A percentile compares a stretch with the other conserved stretches of the same genome.
Conservation (phyloP, 2,797 vertebrate species). For the Florisuga fusca region DNA sequence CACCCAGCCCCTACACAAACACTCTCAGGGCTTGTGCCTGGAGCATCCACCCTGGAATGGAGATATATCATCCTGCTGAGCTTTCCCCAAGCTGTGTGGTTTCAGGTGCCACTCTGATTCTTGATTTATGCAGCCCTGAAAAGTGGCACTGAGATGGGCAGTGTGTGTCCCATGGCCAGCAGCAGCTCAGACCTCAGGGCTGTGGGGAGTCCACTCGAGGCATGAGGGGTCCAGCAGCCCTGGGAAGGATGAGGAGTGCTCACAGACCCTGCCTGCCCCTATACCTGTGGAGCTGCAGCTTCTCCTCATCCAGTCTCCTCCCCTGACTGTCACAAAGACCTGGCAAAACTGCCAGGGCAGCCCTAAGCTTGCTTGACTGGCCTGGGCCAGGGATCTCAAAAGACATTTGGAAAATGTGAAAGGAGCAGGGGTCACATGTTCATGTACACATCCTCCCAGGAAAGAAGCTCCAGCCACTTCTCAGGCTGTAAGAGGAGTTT, state of each 20-base stretch:
- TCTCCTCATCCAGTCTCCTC: not conserved
- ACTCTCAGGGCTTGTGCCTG: rapidly evolving
- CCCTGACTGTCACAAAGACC: not conserved
- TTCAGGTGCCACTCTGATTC: not conserved
- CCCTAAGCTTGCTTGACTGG: not conserved
- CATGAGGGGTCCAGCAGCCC: rapidly evolving
- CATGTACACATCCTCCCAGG: no score
- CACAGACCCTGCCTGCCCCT: not conserved
- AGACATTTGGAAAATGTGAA: not conserved
- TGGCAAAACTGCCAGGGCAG: not conserved
- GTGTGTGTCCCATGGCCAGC: rapidly evolving
- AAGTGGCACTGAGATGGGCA: not conserved
- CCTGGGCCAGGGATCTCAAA: not conserved
- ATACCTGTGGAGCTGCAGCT: not conserved
- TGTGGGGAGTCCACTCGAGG: rapidly evolving
- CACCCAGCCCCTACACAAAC: not conserved
- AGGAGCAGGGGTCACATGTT: rapidly evolving
- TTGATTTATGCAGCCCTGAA: not conserved
- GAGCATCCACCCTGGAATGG: not conserved
- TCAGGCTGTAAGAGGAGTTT: not conserved
- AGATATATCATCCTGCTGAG: not conserved
- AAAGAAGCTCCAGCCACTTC: not conserved
- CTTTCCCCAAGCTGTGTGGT: rapidly evolving
- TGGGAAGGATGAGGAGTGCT: rapidly evolving
- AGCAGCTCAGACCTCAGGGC: not conserved